Conservation (phyloP, 2,888 invertebrate species). For the Antheraea assamensis region DNA sequence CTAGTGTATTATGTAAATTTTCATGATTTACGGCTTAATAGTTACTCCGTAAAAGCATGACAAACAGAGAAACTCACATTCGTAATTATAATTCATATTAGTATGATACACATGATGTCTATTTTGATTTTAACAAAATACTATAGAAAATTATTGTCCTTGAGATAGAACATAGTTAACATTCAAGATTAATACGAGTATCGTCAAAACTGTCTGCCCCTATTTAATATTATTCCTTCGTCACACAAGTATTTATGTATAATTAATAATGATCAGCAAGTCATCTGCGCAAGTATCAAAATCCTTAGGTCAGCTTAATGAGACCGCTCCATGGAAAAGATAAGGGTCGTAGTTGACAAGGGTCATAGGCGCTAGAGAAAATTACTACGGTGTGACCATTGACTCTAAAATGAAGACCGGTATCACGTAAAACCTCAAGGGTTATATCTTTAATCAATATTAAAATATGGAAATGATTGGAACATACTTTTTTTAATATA, state of each 20-base stretch:
- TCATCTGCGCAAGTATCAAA: constrained; percentile 51
- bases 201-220: background rate
- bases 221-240: background rate
- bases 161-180: background rate
- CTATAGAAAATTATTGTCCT: background rate
- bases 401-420: constrained; percentile 9
- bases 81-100: no score
- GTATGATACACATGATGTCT: background rate
- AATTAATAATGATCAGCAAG: constrained; percentile 23
- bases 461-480: background rate
- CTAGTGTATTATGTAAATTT: no score
- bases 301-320: constrained; percentile 60
- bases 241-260: background rate
- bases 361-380: constrained; percentile 61
- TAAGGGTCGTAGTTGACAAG: constrained; percentile 66
- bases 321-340: constrained; percentile 59
- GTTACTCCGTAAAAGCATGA: no score
- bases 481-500: background rate
- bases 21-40: no score
- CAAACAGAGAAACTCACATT: no score
- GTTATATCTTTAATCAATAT: background rate
- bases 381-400: constrained; percentile 51
- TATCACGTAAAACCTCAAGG: constrained; percentile 9
- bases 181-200: background rate
- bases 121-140: background rate